Percentiles rank a stretch among this genome's conserved stretches.
Conservation (phyloP, 2,113 vertebrate genomes). For the Nymphicus hollandicus region DNA sequence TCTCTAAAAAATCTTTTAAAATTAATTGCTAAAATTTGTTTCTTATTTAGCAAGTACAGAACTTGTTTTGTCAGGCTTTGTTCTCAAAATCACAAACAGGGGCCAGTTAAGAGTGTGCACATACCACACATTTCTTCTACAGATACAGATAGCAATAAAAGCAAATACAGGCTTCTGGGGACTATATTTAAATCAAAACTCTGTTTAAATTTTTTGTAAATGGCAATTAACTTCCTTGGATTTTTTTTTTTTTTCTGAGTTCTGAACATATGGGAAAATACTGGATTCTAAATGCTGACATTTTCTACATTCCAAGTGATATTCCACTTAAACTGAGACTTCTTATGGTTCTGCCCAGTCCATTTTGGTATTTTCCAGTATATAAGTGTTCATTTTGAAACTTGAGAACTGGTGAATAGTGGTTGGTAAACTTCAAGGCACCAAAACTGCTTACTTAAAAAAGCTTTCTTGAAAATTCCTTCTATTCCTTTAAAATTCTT, state of each 20-base stretch:
- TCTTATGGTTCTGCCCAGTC: not conserved
- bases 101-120: accelerated
- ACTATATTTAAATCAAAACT: not conserved
- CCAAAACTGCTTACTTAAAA: not conserved
- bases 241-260: not conserved
- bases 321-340: not conserved
- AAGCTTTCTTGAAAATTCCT: not conserved
- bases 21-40: not conserved
- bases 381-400: not conserved
- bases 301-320: not conserved
- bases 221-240: not conserved
- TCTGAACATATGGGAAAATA: not conserved
- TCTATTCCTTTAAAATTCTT: not conserved
- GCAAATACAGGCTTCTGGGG: not conserved
- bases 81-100: not conserved
- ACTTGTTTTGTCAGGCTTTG: not conserved
- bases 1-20: not conserved
- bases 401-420: not conserved
- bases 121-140: not conserved
- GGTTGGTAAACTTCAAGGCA: not conserved
- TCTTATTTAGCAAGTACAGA: not conserved
- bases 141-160: not conserved
- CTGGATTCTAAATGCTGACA: not conserved
- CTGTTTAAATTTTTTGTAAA: not conserved
- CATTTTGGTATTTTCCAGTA: not conserved